phyloP scores from a whole-genome alignment of 1,140 invertebrate species.

The Temnothorax longispinosus region DNA sequence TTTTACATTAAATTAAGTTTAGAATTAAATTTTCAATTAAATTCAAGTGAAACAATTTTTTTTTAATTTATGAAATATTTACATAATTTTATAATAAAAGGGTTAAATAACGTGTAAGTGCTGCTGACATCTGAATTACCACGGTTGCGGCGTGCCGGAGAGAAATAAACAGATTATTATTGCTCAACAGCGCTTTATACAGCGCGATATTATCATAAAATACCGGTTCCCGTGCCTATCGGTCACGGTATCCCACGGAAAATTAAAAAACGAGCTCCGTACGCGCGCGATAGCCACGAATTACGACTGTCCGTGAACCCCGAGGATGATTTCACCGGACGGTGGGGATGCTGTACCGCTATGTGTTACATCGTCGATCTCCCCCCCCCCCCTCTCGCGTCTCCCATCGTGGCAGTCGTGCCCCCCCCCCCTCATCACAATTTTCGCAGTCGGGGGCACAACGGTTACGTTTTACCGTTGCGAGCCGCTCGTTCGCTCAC shows the following conservation, averaged over 20 bases:
- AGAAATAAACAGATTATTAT: slow-evolving; percentile 56
- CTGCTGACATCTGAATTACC: neutral
- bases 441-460: slow-evolving; percentile 77
- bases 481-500: slow-evolving; percentile 69
- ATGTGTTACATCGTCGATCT: slow-evolving; percentile 78
- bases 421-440: slow-evolving; percentile 34
- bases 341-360: slow-evolving; percentile 80
- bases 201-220: slow-evolving; percentile 60
- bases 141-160: neutral
- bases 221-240: slow-evolving; percentile 59
- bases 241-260: slow-evolving; percentile 52
- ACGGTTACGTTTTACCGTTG: slow-evolving; percentile 82
- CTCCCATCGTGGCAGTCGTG: slow-evolving; percentile 13
- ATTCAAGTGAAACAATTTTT: neutral
- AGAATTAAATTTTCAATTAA: neutral
- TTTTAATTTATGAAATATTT: neutral
- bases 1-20: neutral
- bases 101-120: neutral
- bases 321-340: slow-evolving; percentile 70
- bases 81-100: neutral
- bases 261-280: slow-evolving; percentile 49
- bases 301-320: slow-evolving; percentile 73
- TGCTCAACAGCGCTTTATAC: slow-evolving; percentile 23
- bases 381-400: neutral
- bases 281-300: slow-evolving; percentile 68